Base-by-base conservation (phyloP, 2,113 vertebrate species). In the Microtus montanus region DNA sequence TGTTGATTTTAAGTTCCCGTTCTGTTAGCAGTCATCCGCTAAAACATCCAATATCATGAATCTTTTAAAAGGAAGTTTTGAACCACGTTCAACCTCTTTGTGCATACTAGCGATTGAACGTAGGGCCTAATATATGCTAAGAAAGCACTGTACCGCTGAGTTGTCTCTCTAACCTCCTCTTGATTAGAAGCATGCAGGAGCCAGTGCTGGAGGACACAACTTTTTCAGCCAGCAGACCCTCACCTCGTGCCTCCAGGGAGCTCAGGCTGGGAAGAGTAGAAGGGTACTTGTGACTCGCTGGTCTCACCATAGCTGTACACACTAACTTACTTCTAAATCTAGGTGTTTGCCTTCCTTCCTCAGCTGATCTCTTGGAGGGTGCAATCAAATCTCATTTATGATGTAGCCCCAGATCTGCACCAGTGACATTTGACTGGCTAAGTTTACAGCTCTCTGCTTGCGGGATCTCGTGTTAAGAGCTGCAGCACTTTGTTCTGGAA, bases 1-100 rank as follows among this genome's bases (percentile, higher is more conserved):
- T 1, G 22, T 47, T 93, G 75, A 35, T 92, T 96, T 97, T 89
- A 49, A 78, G 80, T 66, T 93, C 13, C 49, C 70, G 49, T 92
- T 94, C 82, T 89, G 17, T 85, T 92, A 94, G 88, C 79, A 89
- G 47, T 90, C 5, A 0, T 87, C 86, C 75, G 79, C 82, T 74
- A 82, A 91, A 91, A 91, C 26, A 96, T 4, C 52, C 77, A 92
- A 52, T 10, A n/a, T 85, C 44, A 75, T 73, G 75, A n/a, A 66
- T 80, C 83, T 93, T 92, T 91, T 52, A 85, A 44, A 85, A 85
- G 41, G 7, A 44, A 38, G 7, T 49, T 86, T 49, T 70, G 19
- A 70, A n/a, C 20, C 14, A 0, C 28, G 4, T 87, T 73, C 47
- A 54, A 30, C 64, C 52, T 35, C 22, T 35, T 24, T 1, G 1